Evolutionary conservation across 1,140 invertebrate species (phyloP).

Genomic region (Parapsyche elsis): DNA sequence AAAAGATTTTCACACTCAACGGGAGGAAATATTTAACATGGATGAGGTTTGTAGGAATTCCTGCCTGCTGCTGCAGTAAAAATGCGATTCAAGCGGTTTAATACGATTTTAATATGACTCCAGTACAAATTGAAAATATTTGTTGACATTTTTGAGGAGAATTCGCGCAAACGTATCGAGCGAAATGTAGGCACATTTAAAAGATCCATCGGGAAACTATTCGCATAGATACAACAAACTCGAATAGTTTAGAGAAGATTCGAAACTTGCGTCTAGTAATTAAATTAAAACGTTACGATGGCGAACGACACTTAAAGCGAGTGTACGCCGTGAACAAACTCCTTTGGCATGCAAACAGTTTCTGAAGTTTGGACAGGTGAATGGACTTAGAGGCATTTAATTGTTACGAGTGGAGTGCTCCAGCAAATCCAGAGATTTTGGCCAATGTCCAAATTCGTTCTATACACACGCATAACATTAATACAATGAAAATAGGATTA

Average conservation of each 20-base stretch:
- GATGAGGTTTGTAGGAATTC: background rate
- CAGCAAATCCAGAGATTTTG: slow-evolving; percentile 10
- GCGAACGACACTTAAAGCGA: background rate
- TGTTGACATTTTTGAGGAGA: background rate
- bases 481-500: slow-evolving; percentile 17
- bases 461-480: background rate
- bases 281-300: slow-evolving; percentile 22
- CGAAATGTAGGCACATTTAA: background rate
- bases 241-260: slow-evolving; percentile 7
- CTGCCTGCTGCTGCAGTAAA: background rate
- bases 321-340: slow-evolving; percentile 1
- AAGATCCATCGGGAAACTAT: no score
- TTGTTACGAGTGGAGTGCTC: slow-evolving; percentile 15
- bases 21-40: background rate
- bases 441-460: slow-evolving; percentile 37
- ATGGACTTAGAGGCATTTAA: slow-evolving; percentile 41
- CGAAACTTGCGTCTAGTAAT: background rate
- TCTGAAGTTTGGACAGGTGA: slow-evolving; percentile 44
- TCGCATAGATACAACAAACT: no score
- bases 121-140: background rate
- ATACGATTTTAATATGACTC: background rate
- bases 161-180: no score
- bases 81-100: background rate
- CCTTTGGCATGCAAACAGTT: slow-evolving; percentile 20
- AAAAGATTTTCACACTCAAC: background rate